Evolutionary conservation across 2,888 invertebrate species (phyloP).

Genomic region (Chaitophorus viminalis): DNA sequence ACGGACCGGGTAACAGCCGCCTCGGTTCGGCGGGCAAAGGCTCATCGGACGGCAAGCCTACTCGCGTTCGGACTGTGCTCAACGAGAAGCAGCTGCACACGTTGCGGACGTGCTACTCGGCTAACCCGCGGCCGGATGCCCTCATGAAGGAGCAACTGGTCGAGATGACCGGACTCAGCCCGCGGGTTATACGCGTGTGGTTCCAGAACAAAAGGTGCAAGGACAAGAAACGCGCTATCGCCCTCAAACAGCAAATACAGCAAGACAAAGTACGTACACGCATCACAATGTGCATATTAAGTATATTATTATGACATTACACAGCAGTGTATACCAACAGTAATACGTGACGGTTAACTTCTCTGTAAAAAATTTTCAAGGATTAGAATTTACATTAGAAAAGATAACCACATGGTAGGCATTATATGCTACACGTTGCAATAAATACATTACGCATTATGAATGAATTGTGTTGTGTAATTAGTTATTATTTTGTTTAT

Average conservation of each 20-base stretch:
- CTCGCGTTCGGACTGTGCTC: constrained; percentile 97
- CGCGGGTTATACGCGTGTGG: constrained; percentile 98
- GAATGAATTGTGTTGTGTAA: too few relatives aligned
- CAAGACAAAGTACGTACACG: constrained; percentile 86
- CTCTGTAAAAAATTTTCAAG: too few relatives aligned
- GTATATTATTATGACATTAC: too few relatives aligned
- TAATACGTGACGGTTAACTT: too few relatives aligned
- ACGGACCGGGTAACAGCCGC: constrained; percentile 62
- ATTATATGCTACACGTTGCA: too few relatives aligned
- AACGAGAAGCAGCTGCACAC: constrained; percentile 99
- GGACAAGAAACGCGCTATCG: constrained; percentile 96
- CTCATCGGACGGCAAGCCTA: constrained; percentile 88
- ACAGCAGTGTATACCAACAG: too few relatives aligned
- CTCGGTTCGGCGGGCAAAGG: constrained; percentile 62
- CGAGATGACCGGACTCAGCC: constrained; percentile 97
- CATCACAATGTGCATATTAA: too few relatives aligned
- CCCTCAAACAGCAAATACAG: constrained; percentile 97
- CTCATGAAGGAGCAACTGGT: constrained; percentile 99
- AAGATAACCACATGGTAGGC: too few relatives aligned
- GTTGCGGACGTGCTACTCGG: constrained; percentile 95
- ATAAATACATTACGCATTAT: too few relatives aligned
- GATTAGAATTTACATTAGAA: too few relatives aligned
- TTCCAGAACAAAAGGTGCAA: constrained; percentile 99
- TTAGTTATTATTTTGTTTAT: too few relatives aligned
- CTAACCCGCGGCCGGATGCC: constrained; percentile 98